Base-by-base conservation (phyloP, 1,140 invertebrate species). In the Octopus sinensis region DNA sequence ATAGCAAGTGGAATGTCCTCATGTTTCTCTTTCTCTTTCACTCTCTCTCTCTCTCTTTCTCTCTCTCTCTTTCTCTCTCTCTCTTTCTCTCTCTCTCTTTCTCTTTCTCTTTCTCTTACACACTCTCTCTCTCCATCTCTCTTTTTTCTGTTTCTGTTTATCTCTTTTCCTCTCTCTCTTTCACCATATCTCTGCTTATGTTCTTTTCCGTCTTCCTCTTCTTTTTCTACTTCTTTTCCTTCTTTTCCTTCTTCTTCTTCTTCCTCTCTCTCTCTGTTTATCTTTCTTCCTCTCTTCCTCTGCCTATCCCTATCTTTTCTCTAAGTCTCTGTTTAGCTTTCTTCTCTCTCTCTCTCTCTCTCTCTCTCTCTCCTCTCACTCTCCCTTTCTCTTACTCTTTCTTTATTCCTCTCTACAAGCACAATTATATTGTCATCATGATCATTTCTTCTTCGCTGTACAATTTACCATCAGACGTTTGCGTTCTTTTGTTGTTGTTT, bases 301-400 rank as follows among this genome's bases (percentile, higher is more conserved):
- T 62, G 4, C 17, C 4, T 62, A 7, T 62, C 56, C 56, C 56
- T 62, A 62, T 62, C 9, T 62, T 62, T 17, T 62, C 3, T 1
- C 3, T 9, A 2, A 62, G 1, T 62, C 3, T 62, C 56, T 62
- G 0, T 3, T 17, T 62, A 6, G 6, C 56, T 62, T 17, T 62
- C 56, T 62, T 62, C 56, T 62, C 56, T 62, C 56, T 62, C 56
- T 62, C 56, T 62, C 56, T 62, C 56, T 62, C 56, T 62, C 56
- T 62, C 56, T 62, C 56, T 62, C 56, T 62, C 56, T 62, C 56
- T 62, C 56, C 56, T 17, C 56, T 7, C 6, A 17, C 56, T 62
- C 56, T 6, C 56, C 17, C 17, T 7, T 62, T 62, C 17, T 62
- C 56, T 62, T 62, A 62, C 56, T 62, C 56, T 62, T 17, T 62